Evolutionary conservation across 2,888 invertebrate genomes (phyloP), one percentile per base, ranked within the genome.

Genomic region (Dorcus parallelipipedus): DNA sequence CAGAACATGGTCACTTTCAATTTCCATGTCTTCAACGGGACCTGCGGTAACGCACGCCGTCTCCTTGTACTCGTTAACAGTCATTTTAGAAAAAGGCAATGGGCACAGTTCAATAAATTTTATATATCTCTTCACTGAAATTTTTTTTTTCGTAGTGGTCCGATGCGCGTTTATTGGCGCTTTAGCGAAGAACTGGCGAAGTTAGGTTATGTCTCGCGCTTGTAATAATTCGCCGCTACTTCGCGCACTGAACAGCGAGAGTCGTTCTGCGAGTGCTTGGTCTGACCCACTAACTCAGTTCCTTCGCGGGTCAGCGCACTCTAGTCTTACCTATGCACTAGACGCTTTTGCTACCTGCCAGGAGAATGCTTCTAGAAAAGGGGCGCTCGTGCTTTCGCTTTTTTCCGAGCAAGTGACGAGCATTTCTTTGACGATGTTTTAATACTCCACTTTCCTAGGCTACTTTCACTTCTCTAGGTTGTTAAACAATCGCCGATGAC

Each of bases 31-130:
- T 63, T 79, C 75, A 39, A 69, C 65, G 10, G 60, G 60, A 61
- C 62, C 64, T n/a, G 74, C 78, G 33, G 76, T 80, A 60, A 76
- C 79, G 71, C 81, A 81, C 56, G 80, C 74, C 33, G 81, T 80
- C 66, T 82, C 81, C 69, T 81, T 82, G 66, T 80, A 80, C 73
- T 83, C 83, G 73, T 83, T 82, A 61, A 83, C 82, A 65, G 83
- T 83, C 83, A 83, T 83, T 33, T 33, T 33, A 33, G 3, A 20
- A 20, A 20, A 20, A 33, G 7, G 26, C 26, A 7, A 33, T 4
- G 26, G 26, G 7, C 26, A 33, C 26, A 6, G 26, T 33, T 33
- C 26, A 33, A 33, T 33, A 33, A 33, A 6, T 33, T 6, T 33
- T 33, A 33, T 33, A 20, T 20, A 2, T 20, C 20, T 20, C 20